Conservation (phyloP, 1,140 invertebrate species). For the Drosophila ohnishii region DNA sequence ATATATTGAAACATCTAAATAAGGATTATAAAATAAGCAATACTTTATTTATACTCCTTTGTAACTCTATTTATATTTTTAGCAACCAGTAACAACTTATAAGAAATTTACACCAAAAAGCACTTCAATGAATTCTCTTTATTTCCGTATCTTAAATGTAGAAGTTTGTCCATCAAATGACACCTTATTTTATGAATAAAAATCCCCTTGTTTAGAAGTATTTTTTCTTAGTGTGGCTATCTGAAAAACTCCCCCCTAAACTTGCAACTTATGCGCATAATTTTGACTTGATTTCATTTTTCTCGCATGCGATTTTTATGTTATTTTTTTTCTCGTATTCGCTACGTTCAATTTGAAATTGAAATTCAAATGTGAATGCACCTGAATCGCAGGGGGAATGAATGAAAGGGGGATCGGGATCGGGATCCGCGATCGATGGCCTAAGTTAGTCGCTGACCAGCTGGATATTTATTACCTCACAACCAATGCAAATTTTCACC, state of each 20-base stretch:
- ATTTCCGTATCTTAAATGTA: not conserved
- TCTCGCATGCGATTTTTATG: slow-evolving; percentile 72
- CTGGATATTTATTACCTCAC: slow-evolving; percentile 80
- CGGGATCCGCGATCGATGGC: slow-evolving; percentile 64
- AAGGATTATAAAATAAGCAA: not conserved
- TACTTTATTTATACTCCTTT: not conserved
- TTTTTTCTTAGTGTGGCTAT: slow-evolving; percentile 1
- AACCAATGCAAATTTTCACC: slow-evolving; percentile 65
- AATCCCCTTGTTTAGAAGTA: too few relatives aligned
- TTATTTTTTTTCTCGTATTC: slow-evolving; percentile 21
- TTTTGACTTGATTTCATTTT: slow-evolving; percentile 81
- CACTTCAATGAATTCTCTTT: not conserved
- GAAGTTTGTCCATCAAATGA: not conserved
- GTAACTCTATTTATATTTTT: not conserved
- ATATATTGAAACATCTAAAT: not conserved
- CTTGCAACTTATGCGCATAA: slow-evolving; percentile 75
- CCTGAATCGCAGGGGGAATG: slow-evolving; percentile 23
- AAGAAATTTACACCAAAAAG: not conserved
- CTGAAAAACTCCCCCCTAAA: slow-evolving; percentile 7
- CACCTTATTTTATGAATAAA: too few relatives aligned
- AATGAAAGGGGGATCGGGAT: not conserved
- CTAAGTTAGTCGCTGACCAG: slow-evolving; percentile 50
- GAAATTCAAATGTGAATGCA: slow-evolving; percentile 61
- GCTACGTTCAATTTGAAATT: slow-evolving; percentile 78
- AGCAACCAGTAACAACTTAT: too few relatives aligned